A percentile compares a stretch with the other conserved stretches of the same genome.
These are phyloP conservation scores for Corvus hawaiiensis DNA, from an alignment of 2,113 vertebrate species.

Conservation along the genomic window DNA sequence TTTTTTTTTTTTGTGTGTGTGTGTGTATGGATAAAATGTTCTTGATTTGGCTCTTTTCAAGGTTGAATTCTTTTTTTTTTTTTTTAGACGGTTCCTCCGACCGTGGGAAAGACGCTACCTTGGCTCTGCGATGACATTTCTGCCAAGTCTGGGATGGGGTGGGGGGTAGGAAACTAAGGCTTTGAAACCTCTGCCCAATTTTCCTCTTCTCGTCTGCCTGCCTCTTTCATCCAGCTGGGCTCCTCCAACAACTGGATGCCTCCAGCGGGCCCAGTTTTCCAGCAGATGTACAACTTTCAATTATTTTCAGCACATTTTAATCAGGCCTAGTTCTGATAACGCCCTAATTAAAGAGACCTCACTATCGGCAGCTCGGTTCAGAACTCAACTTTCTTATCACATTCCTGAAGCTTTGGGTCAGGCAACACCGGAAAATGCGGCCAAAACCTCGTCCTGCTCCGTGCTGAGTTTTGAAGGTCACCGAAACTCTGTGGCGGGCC, in stretches of 20 bases:
- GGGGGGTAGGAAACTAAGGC: conserved; percentile 14
- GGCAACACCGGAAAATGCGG: conserved; percentile 50
- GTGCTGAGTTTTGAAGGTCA: conserved; percentile 69
- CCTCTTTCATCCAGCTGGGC: conserved; percentile 3
- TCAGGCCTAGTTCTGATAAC: conserved; percentile 66
- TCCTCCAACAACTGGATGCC: conserved; percentile 46
- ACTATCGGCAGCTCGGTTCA: conserved; percentile 38
- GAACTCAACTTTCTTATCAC: conserved; percentile 51
- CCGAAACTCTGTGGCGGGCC: background rate
- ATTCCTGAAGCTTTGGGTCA: conserved; percentile 63
- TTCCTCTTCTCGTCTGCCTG: background rate
- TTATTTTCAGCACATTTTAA: conserved; percentile 70
- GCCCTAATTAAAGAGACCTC: conserved; percentile 70
- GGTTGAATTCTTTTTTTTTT: conserved; percentile 17
- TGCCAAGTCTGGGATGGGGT: conserved; percentile 48
- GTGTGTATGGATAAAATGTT: background rate
- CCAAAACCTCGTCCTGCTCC: conserved; percentile 58
- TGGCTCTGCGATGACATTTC: conserved; percentile 41
- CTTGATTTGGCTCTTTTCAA: conserved; percentile 46
- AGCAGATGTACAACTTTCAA: conserved; percentile 58
- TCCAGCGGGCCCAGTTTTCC: conserved; percentile 3
- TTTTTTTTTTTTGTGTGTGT: no score
- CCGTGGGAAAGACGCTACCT: conserved; percentile 78
- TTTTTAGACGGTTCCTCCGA: background rate
- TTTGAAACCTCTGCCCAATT: conserved; percentile 30